phyloP scores from a whole-genome alignment of 2,888 invertebrate species.

The Cetonia aurata region DNA sequence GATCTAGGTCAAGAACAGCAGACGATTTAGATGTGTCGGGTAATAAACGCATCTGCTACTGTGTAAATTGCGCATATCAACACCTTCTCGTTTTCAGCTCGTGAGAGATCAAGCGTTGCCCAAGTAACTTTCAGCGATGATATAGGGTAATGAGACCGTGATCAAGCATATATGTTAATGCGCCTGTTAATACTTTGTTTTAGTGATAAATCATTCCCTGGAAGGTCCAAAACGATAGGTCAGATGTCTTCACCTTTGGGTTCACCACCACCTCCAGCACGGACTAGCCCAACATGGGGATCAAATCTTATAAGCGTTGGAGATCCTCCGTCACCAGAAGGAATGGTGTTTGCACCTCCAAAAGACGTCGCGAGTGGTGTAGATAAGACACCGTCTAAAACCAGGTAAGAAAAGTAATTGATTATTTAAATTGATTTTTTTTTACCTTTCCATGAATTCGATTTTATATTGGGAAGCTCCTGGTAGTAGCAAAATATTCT shows the following conservation, averaged over 20 bases:
- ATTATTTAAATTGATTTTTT: background rate
- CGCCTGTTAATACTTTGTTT: background rate
- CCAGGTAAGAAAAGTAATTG: background rate
- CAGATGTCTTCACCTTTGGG: slow-evolving; percentile 54
- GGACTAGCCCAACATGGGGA: slow-evolving; percentile 62
- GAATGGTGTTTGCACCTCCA: slow-evolving; percentile 22
- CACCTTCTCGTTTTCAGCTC: slow-evolving; percentile 2
- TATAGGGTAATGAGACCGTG: background rate
- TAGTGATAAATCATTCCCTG: slow-evolving; percentile 12
- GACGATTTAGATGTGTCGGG: slow-evolving; percentile 16
- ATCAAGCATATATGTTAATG: background rate
- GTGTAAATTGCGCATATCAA: background rate
- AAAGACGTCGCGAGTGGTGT: background rate
- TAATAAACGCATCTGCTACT: background rate
- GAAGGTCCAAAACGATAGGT: background rate
- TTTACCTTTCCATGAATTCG: too few relatives aligned
- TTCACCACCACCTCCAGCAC: slow-evolving; percentile 52
- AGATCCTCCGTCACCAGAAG: slow-evolving; percentile 50
- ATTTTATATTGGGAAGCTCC: too few relatives aligned
- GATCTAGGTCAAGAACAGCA: slow-evolving; percentile 31
- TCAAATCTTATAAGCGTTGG: slow-evolving; percentile 61
- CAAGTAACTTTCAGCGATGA: slow-evolving; percentile 36
- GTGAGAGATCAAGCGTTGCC: slow-evolving; percentile 3
- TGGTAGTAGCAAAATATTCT: too few relatives aligned
- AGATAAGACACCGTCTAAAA: slow-evolving; percentile 13